A percentile compares a stretch with the other conserved stretches of the same genome.
These are phyloP conservation scores for Acipenser transmontanus DNA, from an alignment of 2,797 vertebrate genomes.

Conservation along the genomic window DNA sequence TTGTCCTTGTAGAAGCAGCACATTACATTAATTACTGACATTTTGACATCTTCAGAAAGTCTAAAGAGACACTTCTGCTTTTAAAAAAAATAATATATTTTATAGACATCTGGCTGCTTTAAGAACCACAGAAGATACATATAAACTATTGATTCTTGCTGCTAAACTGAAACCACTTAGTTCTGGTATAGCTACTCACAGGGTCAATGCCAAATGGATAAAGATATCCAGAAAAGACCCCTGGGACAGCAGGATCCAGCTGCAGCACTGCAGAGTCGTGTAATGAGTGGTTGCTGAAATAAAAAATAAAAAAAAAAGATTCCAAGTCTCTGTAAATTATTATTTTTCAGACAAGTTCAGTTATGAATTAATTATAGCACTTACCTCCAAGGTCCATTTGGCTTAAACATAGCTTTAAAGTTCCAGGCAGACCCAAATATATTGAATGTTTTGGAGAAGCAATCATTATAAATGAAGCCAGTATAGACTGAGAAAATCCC, in stretches of 20 bases:
- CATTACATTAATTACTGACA: too few species aligned
- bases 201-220: conserved; percentile 43
- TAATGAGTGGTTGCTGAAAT: conserved; percentile 32
- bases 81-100: too few species aligned
- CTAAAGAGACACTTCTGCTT: too few species aligned
- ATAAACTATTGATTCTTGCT: too few species aligned
- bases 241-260: conserved; percentile 31
- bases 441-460: conserved; percentile 44
- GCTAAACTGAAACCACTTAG: too few species aligned
- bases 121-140: too few species aligned
- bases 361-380: conserved; percentile 2
- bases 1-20: too few species aligned
- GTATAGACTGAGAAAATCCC: conserved; percentile 42
- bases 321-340: neutral
- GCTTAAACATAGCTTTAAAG: conserved; percentile 34
- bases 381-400: conserved; percentile 37
- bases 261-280: conserved; percentile 29
- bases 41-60: too few species aligned
- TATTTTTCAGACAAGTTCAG: neutral
- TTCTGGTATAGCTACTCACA: conserved; percentile 21
- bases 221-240: conserved; percentile 35
- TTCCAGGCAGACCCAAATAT: conserved; percentile 38
- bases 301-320: neutral
- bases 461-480: conserved; percentile 47
- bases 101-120: too few species aligned